Evolutionary conservation across 2,797 vertebrate species (phyloP).

Genomic region (Sebastolobus altivelis): DNA sequence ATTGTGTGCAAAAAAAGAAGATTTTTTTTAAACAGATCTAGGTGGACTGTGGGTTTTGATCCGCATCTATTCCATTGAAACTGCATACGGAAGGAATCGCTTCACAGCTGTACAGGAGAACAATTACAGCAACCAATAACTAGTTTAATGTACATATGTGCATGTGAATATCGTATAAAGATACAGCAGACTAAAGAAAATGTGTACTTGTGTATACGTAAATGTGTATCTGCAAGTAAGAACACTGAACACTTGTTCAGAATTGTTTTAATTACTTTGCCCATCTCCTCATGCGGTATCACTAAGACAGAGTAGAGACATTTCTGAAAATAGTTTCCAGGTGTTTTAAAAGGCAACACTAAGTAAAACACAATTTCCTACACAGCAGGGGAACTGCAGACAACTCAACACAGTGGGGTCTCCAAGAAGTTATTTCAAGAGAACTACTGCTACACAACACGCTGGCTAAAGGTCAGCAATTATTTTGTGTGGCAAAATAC

Average conservation of each 20-base stretch:
- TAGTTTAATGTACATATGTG: neutral
- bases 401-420: constrained; percentile 32
- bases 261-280: neutral
- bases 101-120: neutral
- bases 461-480: constrained; percentile 56
- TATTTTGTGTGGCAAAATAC: constrained; percentile 38
- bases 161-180: neutral
- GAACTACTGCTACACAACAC: constrained; percentile 33
- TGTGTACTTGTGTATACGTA: neutral
- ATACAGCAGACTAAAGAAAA: neutral
- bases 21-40: neutral
- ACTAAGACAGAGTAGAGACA: constrained; percentile 6
- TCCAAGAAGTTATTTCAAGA: constrained; percentile 31
- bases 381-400: constrained; percentile 37
- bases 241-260: constrained; percentile 8
- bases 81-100: neutral
- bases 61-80: neutral
- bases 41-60: neutral
- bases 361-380: constrained; percentile 34
- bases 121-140: neutral
- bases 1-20: neutral
- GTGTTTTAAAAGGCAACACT: constrained; percentile 19
- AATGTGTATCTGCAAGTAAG: neutral
- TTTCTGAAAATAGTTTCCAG: constrained; percentile 15
- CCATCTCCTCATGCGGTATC: neutral